A percentile compares a stretch with the other conserved stretches of the same genome.
Evolutionary conservation across 2,113 vertebrate genomes (phyloP).

Genomic region (Mesoclemmys tuberculata): DNA sequence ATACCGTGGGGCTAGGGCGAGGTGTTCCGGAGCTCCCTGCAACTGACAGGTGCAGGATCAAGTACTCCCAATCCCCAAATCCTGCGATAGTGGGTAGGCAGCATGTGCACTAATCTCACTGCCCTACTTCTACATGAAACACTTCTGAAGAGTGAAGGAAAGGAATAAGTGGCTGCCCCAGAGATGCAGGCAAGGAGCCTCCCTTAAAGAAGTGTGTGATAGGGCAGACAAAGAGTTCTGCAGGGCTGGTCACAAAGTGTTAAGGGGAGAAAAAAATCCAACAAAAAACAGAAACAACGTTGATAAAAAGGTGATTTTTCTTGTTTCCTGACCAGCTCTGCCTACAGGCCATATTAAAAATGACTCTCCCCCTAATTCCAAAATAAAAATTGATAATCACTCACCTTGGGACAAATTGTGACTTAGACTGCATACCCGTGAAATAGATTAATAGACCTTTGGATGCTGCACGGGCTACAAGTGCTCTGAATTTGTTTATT

Average conservation of each 20-base stretch:
- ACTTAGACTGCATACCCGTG: not conserved
- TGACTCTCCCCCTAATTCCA: not conserved
- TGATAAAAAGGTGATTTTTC: not conserved
- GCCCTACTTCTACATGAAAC: not conserved
- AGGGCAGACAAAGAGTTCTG: not conserved
- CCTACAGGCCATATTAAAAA: not conserved
- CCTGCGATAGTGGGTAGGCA: not conserved
- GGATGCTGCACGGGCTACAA: not conserved
- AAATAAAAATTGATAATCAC: not conserved
- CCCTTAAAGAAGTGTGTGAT: not conserved
- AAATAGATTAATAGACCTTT: not conserved
- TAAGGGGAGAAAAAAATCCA: not conserved
- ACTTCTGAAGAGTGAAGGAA: not conserved
- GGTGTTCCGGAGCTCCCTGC: not conserved
- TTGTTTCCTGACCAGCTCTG: not conserved
- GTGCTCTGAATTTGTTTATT: not conserved
- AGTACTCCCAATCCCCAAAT: not conserved
- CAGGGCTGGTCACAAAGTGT: not conserved
- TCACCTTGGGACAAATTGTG: not conserved
- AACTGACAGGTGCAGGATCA: not conserved
- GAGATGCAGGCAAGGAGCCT: not conserved
- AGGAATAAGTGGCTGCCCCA: not conserved
- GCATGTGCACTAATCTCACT: rapidly evolving
- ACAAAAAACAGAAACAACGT: constrained; percentile 32
- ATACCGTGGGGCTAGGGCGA: not conserved